A percentile compares a stretch with the other conserved stretches of the same genome.
Conservation (phyloP, 2,797 vertebrate genomes). For the Fringilla coelebs region DNA sequence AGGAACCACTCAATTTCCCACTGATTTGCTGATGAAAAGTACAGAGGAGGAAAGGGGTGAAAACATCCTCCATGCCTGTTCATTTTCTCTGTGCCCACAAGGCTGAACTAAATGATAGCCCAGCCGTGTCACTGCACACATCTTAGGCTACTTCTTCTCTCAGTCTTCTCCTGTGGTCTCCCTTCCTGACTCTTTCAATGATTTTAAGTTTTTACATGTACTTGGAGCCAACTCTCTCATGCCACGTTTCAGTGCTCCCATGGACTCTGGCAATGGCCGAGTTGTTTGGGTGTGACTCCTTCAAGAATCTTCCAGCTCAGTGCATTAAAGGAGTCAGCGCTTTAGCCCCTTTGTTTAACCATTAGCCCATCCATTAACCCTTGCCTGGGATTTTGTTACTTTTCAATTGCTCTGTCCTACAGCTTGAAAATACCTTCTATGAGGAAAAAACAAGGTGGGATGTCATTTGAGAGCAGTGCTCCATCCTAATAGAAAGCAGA, state of each 20-base stretch:
- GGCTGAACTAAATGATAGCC: neutral
- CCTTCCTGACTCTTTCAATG: neutral
- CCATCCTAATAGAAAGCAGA: accelerated
- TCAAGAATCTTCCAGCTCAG: neutral
- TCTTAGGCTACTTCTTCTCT: neutral
- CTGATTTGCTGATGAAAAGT: neutral
- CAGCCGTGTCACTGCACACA: neutral
- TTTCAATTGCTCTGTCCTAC: neutral
- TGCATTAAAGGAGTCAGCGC: neutral
- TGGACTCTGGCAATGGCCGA: neutral
- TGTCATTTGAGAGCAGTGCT: neutral
- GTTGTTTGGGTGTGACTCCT: neutral
- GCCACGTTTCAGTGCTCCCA: neutral
- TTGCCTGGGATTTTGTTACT: neutral
- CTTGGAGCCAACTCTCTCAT: neutral
- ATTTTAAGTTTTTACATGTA: neutral
- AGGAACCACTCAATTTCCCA: neutral
- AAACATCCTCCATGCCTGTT: neutral
- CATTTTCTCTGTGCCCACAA: neutral
- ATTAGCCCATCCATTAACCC: neutral
- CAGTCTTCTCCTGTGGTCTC: neutral
- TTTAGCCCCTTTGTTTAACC: neutral
- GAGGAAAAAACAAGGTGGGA: accelerated
- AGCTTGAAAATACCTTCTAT: neutral
- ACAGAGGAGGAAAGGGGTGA: neutral